Conservation (phyloP, 1,140 invertebrate species). For the Callitettix versicolor region DNA sequence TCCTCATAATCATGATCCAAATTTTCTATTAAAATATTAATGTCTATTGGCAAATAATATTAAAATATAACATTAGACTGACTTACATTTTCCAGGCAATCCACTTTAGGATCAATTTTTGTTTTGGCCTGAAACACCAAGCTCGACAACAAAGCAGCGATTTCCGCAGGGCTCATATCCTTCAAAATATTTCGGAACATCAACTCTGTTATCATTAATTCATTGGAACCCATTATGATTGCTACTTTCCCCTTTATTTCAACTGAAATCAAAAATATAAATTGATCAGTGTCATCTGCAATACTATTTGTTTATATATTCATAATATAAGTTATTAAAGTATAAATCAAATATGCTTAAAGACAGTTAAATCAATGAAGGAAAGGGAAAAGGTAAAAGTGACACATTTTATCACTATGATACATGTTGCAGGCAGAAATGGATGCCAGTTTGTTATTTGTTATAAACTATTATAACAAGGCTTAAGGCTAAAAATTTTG, state of each 20-base stretch:
- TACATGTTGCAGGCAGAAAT: no score
- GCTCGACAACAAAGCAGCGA: constrained; percentile 82
- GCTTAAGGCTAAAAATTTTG: no score
- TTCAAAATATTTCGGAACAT: constrained; percentile 88
- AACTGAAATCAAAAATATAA: constrained; percentile 38
- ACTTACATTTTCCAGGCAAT: constrained; percentile 38
- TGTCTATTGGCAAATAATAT: no score
- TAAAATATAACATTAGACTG: no score
- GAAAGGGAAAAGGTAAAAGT: not conserved
- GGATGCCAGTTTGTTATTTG: no score
- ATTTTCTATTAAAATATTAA: no score
- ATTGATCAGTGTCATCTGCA: no score
- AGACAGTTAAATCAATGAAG: not conserved
- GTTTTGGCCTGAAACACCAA: constrained; percentile 83
- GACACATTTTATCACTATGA: not conserved
- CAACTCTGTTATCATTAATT: constrained; percentile 90
- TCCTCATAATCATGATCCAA: no score
- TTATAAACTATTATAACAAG: no score
- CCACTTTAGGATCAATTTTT: constrained; percentile 34
- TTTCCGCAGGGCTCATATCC: constrained; percentile 75
- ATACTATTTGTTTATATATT: no score
- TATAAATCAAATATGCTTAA: not conserved
- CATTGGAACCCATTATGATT: constrained; percentile 89
- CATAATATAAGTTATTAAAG: not conserved
- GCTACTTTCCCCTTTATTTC: constrained; percentile 87